Evolutionary conservation across 1,140 invertebrate genomes (phyloP), one percentile per base, ranked within the genome.

Genomic region (Atopsyche davidsoni): DNA sequence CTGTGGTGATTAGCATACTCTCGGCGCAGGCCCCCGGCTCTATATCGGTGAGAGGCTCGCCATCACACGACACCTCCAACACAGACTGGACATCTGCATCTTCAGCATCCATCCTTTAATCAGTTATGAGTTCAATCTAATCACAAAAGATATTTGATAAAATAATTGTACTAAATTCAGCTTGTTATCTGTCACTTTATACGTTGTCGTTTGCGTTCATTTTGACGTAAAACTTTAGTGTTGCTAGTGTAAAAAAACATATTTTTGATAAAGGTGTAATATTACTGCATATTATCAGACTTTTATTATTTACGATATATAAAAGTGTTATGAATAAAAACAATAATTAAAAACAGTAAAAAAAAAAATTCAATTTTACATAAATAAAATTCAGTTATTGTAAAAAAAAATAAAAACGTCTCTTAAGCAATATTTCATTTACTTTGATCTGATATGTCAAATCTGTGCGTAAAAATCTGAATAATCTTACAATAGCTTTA

Each of bases 1-100:
- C 81, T 4, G 79, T 80, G 6, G 82, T 79, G 14, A 85, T 76
- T 19, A 87, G 69, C 66, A 85, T 79, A 44, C 77, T 81, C 60
- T 84, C 82, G 9, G 58, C 59, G 34, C 41, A 51, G 16, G 40
- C 41, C 14, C 41, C 48, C 10, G 41, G 41, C 21, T 51, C 48
- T 25, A 44, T 50, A 11, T 16, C 16, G n/a, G 4, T 16, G n/a
- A n/a, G n/a, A n/a, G n/a, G n/a, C 3, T 34, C 32, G 3, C n/a
- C n/a, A 13, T 13, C 32, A 34, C 32, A 34, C 16, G n/a, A 11
- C 32, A 13, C 32, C 16, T 13, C 32, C 16, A 34, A 34, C 4
- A 34, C 16, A 16, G 32, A 16, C 11, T 34, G n/a, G 11, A 3
- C 16, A 34, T 34, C 32, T 4, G 2, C 11, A 13, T 34, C 3